These are phyloP conservation scores for Toxonevra muliebris DNA, from an alignment of 2,888 invertebrate genomes.

Conservation along the genomic window DNA sequence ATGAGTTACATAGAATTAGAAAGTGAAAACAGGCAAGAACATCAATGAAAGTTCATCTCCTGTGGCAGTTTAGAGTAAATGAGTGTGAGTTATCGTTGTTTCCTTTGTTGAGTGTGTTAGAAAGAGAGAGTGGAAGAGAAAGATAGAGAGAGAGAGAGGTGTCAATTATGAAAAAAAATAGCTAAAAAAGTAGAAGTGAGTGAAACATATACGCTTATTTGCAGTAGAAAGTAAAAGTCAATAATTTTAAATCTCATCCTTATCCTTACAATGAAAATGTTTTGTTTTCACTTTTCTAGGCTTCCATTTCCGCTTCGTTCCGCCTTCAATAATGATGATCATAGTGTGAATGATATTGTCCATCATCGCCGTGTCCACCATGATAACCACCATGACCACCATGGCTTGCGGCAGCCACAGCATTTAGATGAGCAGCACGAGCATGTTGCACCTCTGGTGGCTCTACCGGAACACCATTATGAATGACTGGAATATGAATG, in stretches of 20 bases:
- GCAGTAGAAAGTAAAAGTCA: constrained; percentile 40
- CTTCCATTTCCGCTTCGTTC: constrained; percentile 9
- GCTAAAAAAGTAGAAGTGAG: constrained; percentile 28
- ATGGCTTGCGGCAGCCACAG: constrained; percentile 61
- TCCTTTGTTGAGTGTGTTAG: background rate
- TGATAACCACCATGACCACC: constrained; percentile 50
- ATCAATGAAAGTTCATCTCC: constrained; percentile 30
- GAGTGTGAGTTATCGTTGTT: constrained; percentile 9
- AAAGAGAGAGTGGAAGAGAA: constrained; percentile 7
- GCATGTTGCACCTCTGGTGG: constrained; percentile 67
- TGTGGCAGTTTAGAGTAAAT: too few relatives aligned
- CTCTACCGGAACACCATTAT: constrained; percentile 67
- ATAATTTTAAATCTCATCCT: constrained; percentile 34
- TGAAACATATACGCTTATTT: constrained; percentile 40
- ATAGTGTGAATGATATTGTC: constrained; percentile 54
- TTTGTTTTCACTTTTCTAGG: constrained; percentile 32
- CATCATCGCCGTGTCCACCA: constrained; percentile 54
- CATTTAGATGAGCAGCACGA: constrained; percentile 63
- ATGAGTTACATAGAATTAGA: background rate
- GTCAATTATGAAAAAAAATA: background rate
- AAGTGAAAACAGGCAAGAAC: constrained; percentile 27
- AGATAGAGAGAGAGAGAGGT: constrained; percentile 10
- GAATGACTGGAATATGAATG: constrained; percentile 65
- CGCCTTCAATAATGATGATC: constrained; percentile 47
- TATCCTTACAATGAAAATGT: constrained; percentile 37